Conservation (phyloP, 1,140 invertebrate species). For the Dermatophagoides farinae region DNA sequence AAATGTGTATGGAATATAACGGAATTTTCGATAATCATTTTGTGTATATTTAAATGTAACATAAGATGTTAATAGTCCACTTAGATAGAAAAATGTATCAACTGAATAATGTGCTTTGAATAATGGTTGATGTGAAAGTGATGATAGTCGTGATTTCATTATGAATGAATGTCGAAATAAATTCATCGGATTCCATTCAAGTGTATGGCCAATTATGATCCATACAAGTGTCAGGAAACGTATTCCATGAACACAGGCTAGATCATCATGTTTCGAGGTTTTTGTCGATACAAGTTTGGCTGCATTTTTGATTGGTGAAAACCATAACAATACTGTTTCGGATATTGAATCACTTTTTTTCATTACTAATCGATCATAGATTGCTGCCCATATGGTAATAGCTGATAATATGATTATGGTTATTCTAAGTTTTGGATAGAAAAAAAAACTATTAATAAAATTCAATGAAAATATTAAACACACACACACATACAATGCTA, state of each 20-base stretch:
- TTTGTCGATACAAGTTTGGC: not conserved
- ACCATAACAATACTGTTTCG: not conserved
- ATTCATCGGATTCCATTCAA: slow-evolving; percentile 33
- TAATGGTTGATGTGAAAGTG: not conserved
- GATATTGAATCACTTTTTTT: not conserved
- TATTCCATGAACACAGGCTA: slow-evolving; percentile 20
- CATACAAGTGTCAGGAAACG: slow-evolving; percentile 19
- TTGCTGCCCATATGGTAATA: not conserved
- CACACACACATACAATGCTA: too few relatives aligned
- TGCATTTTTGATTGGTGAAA: not conserved
- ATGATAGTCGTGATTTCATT: not conserved
- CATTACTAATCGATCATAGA: not conserved
- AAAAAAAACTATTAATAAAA: not conserved
- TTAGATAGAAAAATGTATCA: slow-evolving; percentile 1
- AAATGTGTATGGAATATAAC: not conserved
- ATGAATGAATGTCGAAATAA: not conserved
- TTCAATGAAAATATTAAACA: too few relatives aligned
- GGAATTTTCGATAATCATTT: not conserved
- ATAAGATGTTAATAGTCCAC: slow-evolving; percentile 7
- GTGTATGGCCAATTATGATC: slow-evolving; percentile 21
- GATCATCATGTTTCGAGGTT: not conserved
- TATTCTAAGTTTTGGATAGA: not conserved
- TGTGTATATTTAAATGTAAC: slow-evolving; percentile 6
- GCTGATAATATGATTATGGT: not conserved
- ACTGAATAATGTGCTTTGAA: slow-evolving; percentile 7